These are phyloP conservation scores for Lasioglossum pauxillum DNA, from an alignment of 2,888 invertebrate genomes.

Conservation along the genomic window DNA sequence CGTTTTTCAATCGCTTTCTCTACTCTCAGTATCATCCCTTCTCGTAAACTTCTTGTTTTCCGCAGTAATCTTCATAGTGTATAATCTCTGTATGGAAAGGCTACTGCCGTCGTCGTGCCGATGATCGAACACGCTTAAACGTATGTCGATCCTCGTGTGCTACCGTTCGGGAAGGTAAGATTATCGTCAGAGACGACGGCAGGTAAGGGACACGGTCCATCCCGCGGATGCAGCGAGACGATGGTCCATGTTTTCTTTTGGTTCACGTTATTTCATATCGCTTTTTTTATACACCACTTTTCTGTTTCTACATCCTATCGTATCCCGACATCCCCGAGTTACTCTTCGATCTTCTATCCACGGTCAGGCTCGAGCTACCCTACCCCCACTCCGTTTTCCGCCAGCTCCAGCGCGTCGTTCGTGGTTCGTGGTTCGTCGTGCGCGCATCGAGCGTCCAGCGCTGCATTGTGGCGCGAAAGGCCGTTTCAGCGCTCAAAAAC, in stretches of 20 bases:
- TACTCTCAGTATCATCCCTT: slow-evolving; percentile 54
- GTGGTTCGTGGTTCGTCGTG: background rate
- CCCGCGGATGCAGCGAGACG: slow-evolving; percentile 53
- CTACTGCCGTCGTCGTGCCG: slow-evolving; percentile 67
- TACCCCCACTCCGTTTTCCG: background rate
- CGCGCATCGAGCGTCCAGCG: background rate
- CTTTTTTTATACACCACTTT: slow-evolving; percentile 56
- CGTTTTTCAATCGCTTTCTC: slow-evolving; percentile 45
- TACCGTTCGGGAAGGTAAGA: slow-evolving; percentile 34
- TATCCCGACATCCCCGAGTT: slow-evolving; percentile 25
- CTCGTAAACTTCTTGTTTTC: slow-evolving; percentile 64
- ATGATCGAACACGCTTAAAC: slow-evolving; percentile 46
- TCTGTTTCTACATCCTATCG: slow-evolving; percentile 3
- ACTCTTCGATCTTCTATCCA: background rate
- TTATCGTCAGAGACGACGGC: slow-evolving; percentile 65
- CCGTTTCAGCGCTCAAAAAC: background rate
- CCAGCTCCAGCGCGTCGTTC: slow-evolving; percentile 30
- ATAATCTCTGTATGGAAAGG: slow-evolving; percentile 53
- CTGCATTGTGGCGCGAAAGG: background rate
- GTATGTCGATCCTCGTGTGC: slow-evolving; percentile 8
- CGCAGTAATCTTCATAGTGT: slow-evolving; percentile 68
- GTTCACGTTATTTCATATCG: slow-evolving; percentile 53
- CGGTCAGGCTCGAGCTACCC: slow-evolving; percentile 18
- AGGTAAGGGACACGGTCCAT: slow-evolving; percentile 61
- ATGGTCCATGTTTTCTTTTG: slow-evolving; percentile 56